Base-by-base conservation (phyloP, 2,113 vertebrate species). In the Micronisus gabar region DNA sequence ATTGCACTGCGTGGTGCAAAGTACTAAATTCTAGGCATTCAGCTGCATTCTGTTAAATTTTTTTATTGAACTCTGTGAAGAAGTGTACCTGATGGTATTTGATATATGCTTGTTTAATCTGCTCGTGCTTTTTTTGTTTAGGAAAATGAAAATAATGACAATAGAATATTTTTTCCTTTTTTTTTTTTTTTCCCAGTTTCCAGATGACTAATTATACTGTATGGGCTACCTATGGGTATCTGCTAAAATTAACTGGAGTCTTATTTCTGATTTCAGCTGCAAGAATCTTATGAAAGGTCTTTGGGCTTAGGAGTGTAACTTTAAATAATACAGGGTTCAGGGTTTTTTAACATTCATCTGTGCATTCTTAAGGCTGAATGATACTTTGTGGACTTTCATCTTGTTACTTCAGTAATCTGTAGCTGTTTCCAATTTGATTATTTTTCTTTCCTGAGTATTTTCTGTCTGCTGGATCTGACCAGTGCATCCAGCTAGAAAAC, bases 1-100 rank as follows among this genome's bases (percentile, higher is more conserved):
- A 97, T 92, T 97, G 93, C 96, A 83, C 97, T 93, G 96, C 87
- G 34, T 97, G 97, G 85, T 92, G 91, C 93, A 93, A 71, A 97
- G 93, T 84, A 72, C 84, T 95, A 81, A 93, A 93, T 93, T 94
- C 73, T 72, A 93, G 95, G 95, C 92, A 73, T 95, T 96, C 94
- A 96, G 32, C 89, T 93, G 80, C 95, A 76, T 94, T 95, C 89
- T 94, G 96, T 94, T 97, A 67, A 70, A 38, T 81, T 92, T 92
- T 84, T 97, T 94, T 91, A 89, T 93, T 97, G 83, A 87, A 50
- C 73, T 93, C 65, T 84, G 59, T 95, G 93, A 97, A 95, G 81
- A 50, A 48, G 32, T 45, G 30, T 65, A 94, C 80, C 92, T 91
- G 62, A 70, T 88, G 78, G 48, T 83, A 52, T 91, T 88, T 94